phyloP scores from a whole-genome alignment of 1,140 invertebrate species.

The Zaprionus ornatus region DNA sequence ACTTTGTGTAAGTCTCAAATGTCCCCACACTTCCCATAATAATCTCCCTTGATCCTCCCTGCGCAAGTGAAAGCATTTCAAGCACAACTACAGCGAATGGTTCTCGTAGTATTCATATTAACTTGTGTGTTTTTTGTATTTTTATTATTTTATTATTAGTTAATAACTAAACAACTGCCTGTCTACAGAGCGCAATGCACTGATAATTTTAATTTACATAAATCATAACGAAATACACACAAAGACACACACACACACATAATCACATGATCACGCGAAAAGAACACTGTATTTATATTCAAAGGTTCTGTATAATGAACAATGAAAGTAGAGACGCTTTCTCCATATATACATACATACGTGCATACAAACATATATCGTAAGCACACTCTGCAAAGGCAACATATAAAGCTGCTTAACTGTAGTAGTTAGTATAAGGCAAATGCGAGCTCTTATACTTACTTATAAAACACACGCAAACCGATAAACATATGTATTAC shows the following conservation, averaged over 20 bases:
- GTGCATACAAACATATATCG: conserved; percentile 25
- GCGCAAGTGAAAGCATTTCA: conserved; percentile 55
- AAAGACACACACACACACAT: neutral
- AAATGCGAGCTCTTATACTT: conserved; percentile 41
- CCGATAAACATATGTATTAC: conserved; percentile 28
- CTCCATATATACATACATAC: conserved; percentile 34
- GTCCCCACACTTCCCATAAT: neutral
- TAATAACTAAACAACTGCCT: conserved; percentile 71
- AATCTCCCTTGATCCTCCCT: neutral
- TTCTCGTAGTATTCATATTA: conserved; percentile 44
- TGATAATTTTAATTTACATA: conserved; percentile 79
- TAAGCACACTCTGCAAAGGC: conserved; percentile 12
- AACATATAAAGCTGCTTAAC: conserved; percentile 50
- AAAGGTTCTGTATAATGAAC: conserved; percentile 6
- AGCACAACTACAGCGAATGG: conserved; percentile 41
- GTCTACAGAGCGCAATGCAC: conserved; percentile 79
- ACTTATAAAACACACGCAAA: conserved; percentile 36
- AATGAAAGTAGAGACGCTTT: conserved; percentile 18
- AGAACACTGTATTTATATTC: conserved; percentile 62
- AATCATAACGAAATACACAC: conserved; percentile 36
- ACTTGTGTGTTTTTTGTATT: conserved; percentile 39
- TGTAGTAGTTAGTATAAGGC: conserved; percentile 47
- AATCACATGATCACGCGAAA: neutral
- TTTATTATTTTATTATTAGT: conserved; percentile 49
- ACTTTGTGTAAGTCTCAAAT: conserved; percentile 57